Percentiles rank a stretch among this genome's conserved stretches.
phyloP scores from a whole-genome alignment of 92 coral and sea anemone genomes.

The Epizoanthus illoricatus region DNA sequence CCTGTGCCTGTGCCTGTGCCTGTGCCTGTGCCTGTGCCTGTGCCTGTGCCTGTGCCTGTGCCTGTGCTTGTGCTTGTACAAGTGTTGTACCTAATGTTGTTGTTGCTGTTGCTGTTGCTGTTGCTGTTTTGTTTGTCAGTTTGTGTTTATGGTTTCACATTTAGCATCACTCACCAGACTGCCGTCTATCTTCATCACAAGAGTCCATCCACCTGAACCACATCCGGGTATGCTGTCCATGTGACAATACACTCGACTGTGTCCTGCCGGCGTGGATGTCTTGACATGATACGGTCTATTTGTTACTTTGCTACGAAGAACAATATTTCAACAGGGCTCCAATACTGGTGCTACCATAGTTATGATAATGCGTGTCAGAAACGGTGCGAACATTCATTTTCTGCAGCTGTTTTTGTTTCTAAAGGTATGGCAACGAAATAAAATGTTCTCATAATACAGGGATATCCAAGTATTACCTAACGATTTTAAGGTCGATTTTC shows the following conservation, averaged over 20 bases:
- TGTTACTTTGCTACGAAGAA: slow-evolving; percentile 6
- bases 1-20: not conserved
- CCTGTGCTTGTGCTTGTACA: not conserved
- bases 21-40: not conserved
- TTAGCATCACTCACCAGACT: slow-evolving; percentile 25
- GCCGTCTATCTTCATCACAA: slow-evolving; percentile 50
- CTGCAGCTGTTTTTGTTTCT: too few relatives aligned
- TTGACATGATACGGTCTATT: slow-evolving; percentile 20
- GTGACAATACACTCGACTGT: slow-evolving; percentile 38
- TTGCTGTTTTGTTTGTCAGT: not conserved
- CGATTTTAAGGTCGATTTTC: too few relatives aligned
- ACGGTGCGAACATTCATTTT: not conserved
- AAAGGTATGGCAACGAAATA: too few relatives aligned
- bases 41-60: not conserved
- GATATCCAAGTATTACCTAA: too few relatives aligned
- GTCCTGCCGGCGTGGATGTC: slow-evolving; percentile 2
- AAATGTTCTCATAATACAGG: too few relatives aligned
- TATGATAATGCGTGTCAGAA: not conserved
- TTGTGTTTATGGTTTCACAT: not conserved
- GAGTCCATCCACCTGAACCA: slow-evolving; percentile 59
- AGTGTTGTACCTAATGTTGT: not conserved
- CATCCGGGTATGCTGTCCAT: slow-evolving; percentile 46
- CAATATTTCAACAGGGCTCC: not conserved
- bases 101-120: not conserved
- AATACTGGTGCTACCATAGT: not conserved